Base-by-base conservation (phyloP, 2,888 invertebrate genomes). In the Macrosiphum euphorbiae region DNA sequence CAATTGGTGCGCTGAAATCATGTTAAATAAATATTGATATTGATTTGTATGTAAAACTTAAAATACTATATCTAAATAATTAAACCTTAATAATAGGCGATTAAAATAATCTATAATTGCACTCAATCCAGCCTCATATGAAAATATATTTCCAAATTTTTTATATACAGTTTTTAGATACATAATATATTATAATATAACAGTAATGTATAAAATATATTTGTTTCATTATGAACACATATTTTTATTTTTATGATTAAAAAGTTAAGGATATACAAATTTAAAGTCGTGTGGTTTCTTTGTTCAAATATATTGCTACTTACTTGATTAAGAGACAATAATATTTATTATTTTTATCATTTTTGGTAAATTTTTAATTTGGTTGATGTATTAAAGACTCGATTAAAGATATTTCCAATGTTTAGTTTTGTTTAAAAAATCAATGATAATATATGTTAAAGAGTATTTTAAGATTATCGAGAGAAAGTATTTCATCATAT, bases 121-220 rank as follows among this genome's bases (percentile, higher is more conserved):
- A 94, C 94, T 94, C 44, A 94, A 94, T 90, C 94, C 94, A 94
- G 94, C 94, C 94, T 94, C 58, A 41, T 90, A 67, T 94, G 90
- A 94, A 90, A 94, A 61, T 11, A 28, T 35, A 28, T 90, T 94
- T 94, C 86, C 90, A 93, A 41, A 41, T 88, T 58, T 58, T 90
- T 90, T 90, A 85, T 86, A 86, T 92, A 92, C 92, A 92, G 78
- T 41, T n/a, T 50, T 26, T 87, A 87, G 11, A 11, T 88, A 78
- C 28, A 78, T 24, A 88, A 52, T 78, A 16, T 86, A 52, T 78
- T 4, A 92, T 52, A 90, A 55, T 88, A 24, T 55, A 13, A 35
- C 24, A 52, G 35, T 67, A n/a, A 67, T n/a, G n/a, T 67, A 67
- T 67, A 67, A 16, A n/a, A 5, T 16, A 47, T 8, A n/a, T 86